Base-by-base conservation (phyloP, 37 sponge, comb jelly and placozoan species). In the Hormiphora californensis region DNA sequence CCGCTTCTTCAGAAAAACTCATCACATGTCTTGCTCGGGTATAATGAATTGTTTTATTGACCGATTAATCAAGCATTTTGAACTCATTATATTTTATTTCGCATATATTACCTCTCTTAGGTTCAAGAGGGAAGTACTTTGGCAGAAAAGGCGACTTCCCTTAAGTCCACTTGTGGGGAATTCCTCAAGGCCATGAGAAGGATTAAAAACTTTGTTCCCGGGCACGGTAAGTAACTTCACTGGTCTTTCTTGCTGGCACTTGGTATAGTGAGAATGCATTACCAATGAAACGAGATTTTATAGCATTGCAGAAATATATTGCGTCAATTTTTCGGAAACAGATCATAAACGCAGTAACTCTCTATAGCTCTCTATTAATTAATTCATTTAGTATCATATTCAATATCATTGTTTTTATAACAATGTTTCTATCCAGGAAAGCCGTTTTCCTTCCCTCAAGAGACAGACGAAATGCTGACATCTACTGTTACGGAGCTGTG, bases 131-230 rank as follows among this genome's bases (percentile, higher is more conserved):
- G 81, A 15, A 27, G 28, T 4, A 36, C 9, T 40, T 46, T 40
- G 22, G 25, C 43, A 1, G 81, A 73, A 46, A 39, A 40, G 35
- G 38, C 43, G 43, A 33, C n/a, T 7, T 43, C 12, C 46, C 40
- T 40, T 7, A 73, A 41, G 38, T 22, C 1, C 17, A 21, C 25
- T 7, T 73, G 81, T 21, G 21, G 3, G 7, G 81, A 73, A 22
- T 73, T 73, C 46, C 81, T 73, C 3, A 73, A 73, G 43, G 43
- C 81, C 25, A 73, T 73, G 44, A 1, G 81, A 33, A 32, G 81
- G 15, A 73, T 73, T 28, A 73, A 73, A 46, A 73, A 73, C 81
- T 73, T 73, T 40, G 81, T 73, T 0, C 81, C 81, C 23, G 81
- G 27, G 19, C 44, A 73, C 4, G 81, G 81, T 73, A 1, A 31